Evolutionary conservation across 2,113 vertebrate species (phyloP), one percentile per base, ranked within the genome.

Genomic region (Axis porcinus): DNA sequence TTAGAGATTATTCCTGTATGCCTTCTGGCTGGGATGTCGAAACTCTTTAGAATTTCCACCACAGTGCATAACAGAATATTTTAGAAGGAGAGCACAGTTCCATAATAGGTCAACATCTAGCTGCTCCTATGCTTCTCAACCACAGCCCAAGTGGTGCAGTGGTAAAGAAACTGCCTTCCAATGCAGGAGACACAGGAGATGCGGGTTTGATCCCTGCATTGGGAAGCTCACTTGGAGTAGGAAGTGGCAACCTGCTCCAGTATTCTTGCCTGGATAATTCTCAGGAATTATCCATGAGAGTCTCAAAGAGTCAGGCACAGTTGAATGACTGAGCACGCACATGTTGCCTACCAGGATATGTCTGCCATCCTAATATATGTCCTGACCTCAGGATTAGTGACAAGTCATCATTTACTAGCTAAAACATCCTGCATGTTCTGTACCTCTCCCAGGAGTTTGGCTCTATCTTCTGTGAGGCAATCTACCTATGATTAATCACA

Each of bases 151-250:
- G 36, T 76, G 36, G 23, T 14, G 23, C 70, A 13, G 21, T 43
- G 36, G 36, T 25, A 74, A 23, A 74, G 67, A 74, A 25, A 40
- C n/a, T 25, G 70, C 70, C 36, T 76, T 40, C 36, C 70, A 76
- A 25, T 43, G 70, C 21, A 27, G 36, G 70, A 43, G 36, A 43
- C 70, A 76, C 12, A 14, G 70, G 36, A 76, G 40, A 27, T 43
- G 23, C 0, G 2, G 36, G 6, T 43, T 27, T 27, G 36, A 27
- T 27, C 70, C 40, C 23, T 43, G 40, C 36, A 27, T 2, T 27
- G 40, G 70, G 40, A 43, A 43, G 21, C 36, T 76, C 40, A 76
- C 23, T 15, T 4, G 40, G 40, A 76, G 67, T 76, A 76, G 23
- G 70, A 76, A 15, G 23, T 15, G 40, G 70, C 70, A 43, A 27